These are phyloP conservation scores for Acanthis flammea DNA, from an alignment of 2,797 vertebrate genomes.

Conservation along the genomic window DNA sequence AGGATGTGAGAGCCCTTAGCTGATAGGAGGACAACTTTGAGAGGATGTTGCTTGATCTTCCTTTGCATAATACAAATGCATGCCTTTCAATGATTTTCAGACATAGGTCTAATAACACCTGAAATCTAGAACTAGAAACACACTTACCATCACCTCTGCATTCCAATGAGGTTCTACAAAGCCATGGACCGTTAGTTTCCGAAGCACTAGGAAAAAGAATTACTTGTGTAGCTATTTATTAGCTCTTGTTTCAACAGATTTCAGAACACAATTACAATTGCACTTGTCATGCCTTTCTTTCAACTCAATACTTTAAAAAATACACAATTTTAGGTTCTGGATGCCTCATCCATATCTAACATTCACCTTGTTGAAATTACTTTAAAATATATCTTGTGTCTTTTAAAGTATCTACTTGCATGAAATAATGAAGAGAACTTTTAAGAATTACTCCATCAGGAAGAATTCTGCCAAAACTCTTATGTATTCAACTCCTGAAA, in stretches of 20 bases:
- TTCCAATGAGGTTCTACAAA: slow-evolving; percentile 92
- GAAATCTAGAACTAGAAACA: background rate
- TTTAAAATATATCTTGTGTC: background rate
- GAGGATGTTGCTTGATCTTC: background rate
- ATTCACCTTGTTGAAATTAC: background rate
- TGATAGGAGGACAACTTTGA: background rate
- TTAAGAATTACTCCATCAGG: background rate
- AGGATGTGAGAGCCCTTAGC: background rate
- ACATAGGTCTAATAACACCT: background rate
- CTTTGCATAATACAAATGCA: background rate
- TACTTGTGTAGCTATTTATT: background rate
- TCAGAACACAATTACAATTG: background rate
- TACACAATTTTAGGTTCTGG: background rate
- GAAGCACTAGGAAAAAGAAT: slow-evolving; percentile 81
- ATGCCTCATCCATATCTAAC: background rate
- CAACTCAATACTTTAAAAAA: background rate
- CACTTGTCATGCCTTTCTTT: background rate
- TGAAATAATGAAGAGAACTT: background rate
- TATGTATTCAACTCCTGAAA: background rate
- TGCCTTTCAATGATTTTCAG: background rate
- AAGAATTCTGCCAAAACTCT: background rate
- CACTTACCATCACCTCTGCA: slow-evolving; percentile 93
- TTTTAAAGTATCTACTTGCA: background rate
- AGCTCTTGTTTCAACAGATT: background rate
- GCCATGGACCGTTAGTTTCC: slow-evolving; percentile 94